Evolutionary conservation across 2,113 vertebrate genomes (phyloP), one percentile per base, ranked within the genome.

Genomic region (Amphilophus citrinellus): DNA sequence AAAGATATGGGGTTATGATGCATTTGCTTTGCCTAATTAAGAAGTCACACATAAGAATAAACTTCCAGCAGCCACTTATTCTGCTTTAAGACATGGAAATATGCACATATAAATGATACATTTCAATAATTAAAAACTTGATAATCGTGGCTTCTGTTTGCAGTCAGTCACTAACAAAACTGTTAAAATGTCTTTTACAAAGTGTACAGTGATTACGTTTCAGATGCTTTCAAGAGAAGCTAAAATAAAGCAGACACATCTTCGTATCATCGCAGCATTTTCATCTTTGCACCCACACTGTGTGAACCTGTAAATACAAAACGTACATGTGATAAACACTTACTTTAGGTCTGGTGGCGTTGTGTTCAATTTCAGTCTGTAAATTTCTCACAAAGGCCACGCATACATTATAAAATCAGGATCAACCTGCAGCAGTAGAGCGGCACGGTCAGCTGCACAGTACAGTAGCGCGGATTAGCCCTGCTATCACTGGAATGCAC

Each of bases 91-190:
- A 73, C 27, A n/a, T 10, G 32, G 32, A 73, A 56, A 73, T 32
- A 56, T 73, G 47, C 68, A 73, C 27, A 73, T 56, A 32, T 73
- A 50, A 62, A 84, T 73, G 20, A 58, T 39, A 20, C 24, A 61
- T 63, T 84, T 57, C 44, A 32, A 15, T 57, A 75, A 75, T 75
- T 42, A n/a, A 63, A 47, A 73, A 73, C 18, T 73, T 35, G 68
- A 56, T n/a, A 18, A 18, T 53, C 17, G 6, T 53, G 15, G 50
- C 10, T 14, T 35, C 47, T 56, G 27, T 73, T 73, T 32, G 68
- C 44, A 73, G 44, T 56, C 27, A 32, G 47, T 73, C 68, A 53
- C 44, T 71, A 53, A 71, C 30, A 22, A 53, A 10, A 20, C 66
- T 3, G 44, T 50, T 30, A 0, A 44, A 71, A 44, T 50, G 10